Percentiles rank a stretch among this genome's conserved stretches.
Conservation (phyloP, 1,140 invertebrate species). For the Fopius arisanus region DNA sequence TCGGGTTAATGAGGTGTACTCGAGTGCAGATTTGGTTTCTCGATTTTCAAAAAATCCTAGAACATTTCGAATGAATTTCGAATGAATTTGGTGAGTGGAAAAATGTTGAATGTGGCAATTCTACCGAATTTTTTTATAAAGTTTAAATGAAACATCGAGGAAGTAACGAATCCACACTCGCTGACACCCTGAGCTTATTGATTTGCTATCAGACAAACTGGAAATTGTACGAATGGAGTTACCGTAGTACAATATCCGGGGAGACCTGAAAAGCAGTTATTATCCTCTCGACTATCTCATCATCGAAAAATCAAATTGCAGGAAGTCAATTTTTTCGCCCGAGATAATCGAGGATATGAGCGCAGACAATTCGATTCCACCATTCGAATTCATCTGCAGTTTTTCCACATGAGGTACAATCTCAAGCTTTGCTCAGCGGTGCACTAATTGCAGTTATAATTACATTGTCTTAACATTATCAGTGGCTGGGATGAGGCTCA, state of each 20-base stretch:
- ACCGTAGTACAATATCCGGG: background rate
- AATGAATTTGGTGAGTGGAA: too few species aligned
- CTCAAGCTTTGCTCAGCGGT: conserved; percentile 34
- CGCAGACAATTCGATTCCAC: background rate
- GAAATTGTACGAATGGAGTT: background rate
- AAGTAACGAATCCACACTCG: conserved; percentile 1
- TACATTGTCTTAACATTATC: conserved; percentile 26
- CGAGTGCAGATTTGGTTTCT: background rate
- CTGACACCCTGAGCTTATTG: conserved; percentile 7
- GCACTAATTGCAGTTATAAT: conserved; percentile 45
- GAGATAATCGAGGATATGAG: background rate
- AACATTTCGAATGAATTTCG: too few species aligned
- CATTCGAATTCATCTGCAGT: background rate
- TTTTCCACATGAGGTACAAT: background rate
- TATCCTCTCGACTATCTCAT: background rate
- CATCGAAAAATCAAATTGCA: conserved; percentile 4
- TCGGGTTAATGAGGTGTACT: background rate
- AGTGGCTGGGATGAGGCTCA: conserved; percentile 50
- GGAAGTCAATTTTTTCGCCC: conserved; percentile 4
- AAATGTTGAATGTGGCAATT: too few species aligned
- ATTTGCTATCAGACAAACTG: conserved; percentile 9
- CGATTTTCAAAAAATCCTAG: background rate
- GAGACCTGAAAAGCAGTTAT: background rate
- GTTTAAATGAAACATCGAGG: background rate
- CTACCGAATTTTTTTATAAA: background rate